Evolutionary conservation across 53 echinoderm and acorn worm species (phyloP).

Genomic region (Paelopatides confundens): DNA sequence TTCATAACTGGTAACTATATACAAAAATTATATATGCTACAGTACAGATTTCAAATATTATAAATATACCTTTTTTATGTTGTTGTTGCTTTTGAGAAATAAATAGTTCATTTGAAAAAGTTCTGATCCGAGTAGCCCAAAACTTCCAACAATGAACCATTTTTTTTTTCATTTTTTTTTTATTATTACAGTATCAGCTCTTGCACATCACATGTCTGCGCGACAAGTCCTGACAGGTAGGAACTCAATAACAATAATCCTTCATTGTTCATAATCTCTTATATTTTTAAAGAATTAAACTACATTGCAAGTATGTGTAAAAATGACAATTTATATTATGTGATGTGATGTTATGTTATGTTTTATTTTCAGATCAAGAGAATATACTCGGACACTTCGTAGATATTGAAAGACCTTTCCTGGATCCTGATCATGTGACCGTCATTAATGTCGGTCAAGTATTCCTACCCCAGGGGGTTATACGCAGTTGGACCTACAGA

Average conservation of each 20-base stretch:
- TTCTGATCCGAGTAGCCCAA: too few species aligned
- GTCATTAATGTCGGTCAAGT: conserved; percentile 16
- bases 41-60: too few species aligned
- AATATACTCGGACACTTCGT: background rate
- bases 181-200: background rate
- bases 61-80: too few species aligned
- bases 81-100: too few species aligned
- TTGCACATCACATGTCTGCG: background rate
- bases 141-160: too few species aligned
- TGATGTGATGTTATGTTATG: background rate
- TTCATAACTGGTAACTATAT: too few species aligned
- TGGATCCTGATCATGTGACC: conserved; percentile 6
- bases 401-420: background rate
- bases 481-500: conserved; percentile 3
- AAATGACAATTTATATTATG: too few species aligned
- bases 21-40: too few species aligned
- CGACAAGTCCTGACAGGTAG: background rate
- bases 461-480: background rate
- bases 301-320: too few species aligned
- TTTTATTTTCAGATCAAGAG: background rate
- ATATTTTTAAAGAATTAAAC: too few species aligned
- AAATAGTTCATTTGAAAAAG: too few species aligned
- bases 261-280: too few species aligned
- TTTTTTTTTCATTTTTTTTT: background rate
- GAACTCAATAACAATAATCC: background rate